Evolutionary conservation across 2,113 vertebrate species (phyloP).

Genomic region (Zapus hudsonius): DNA sequence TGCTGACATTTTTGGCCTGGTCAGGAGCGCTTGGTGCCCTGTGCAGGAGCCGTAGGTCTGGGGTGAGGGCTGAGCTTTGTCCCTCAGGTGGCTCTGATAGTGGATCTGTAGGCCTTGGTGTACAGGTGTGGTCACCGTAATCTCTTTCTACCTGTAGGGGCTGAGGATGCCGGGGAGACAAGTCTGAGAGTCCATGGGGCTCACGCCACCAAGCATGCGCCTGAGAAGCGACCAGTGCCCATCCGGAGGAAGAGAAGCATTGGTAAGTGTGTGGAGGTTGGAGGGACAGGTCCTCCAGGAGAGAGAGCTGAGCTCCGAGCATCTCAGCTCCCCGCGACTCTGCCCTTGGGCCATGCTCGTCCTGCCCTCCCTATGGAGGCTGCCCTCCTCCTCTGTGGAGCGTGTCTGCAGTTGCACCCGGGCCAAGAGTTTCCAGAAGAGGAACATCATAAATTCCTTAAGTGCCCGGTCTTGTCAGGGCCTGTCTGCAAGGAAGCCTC

Average conservation of each 20-base stretch:
- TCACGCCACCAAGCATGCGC: constrained; percentile 86
- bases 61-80: not conserved
- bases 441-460: constrained; percentile 90
- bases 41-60: not conserved
- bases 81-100: not conserved
- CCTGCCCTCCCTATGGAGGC: not conserved
- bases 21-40: not conserved
- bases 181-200: constrained; percentile 89
- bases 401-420: constrained; percentile 63
- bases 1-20: not conserved
- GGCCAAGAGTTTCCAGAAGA: constrained; percentile 82
- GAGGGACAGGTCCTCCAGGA: not conserved
- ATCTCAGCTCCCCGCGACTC: no score
- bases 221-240: constrained; percentile 91
- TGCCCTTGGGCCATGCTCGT: not conserved
- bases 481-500: constrained; percentile 85
- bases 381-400: not conserved
- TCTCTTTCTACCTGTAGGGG: constrained; percentile 85
- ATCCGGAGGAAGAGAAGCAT: constrained; percentile 95
- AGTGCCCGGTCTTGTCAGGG: constrained; percentile 92
- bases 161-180: constrained; percentile 91
- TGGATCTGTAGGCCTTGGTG: not conserved
- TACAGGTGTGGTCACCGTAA: not conserved
- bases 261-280: constrained; percentile 84
- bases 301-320: not conserved